Percentiles rank a stretch among this genome's conserved stretches.
These are phyloP conservation scores for Caenorhabditis wallacei DNA, from an alignment of 2,888 invertebrate species.

Conservation along the genomic window DNA sequence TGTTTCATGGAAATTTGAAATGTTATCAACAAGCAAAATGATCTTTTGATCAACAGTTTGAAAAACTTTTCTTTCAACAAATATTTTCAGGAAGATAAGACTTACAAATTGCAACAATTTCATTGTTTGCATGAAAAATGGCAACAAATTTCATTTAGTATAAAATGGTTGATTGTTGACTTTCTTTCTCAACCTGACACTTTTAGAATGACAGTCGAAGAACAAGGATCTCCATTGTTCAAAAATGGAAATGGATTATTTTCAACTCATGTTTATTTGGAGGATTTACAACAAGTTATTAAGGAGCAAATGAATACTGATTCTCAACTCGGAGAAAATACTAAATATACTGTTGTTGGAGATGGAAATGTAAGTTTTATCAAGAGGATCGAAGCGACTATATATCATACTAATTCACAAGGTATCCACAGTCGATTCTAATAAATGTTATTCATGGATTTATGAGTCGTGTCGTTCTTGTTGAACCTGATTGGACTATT, in stretches of 20 bases:
- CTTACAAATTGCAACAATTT: constrained; percentile 14
- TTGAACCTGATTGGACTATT: constrained; percentile 55
- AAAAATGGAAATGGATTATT: constrained; percentile 55
- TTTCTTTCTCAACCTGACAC: not conserved
- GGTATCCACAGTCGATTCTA: not conserved
- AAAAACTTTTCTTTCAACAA: constrained; percentile 4
- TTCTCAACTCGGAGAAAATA: constrained; percentile 35
- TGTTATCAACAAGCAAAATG: too few relatives aligned
- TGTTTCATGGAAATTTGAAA: too few relatives aligned
- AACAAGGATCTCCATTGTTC: constrained; percentile 25
- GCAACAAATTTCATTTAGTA: not conserved
- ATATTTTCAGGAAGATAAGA: constrained; percentile 17
- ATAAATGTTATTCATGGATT: constrained; percentile 47
- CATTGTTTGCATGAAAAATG: not conserved
- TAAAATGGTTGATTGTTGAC: not conserved
- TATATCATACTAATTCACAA: too few relatives aligned
- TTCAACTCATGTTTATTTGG: constrained; percentile 55
- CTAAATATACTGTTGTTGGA: constrained; percentile 63
- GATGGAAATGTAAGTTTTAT: constrained; percentile 62
- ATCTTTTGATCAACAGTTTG: too few relatives aligned
- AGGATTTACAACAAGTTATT: constrained; percentile 55
- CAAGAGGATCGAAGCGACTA: too few relatives aligned
- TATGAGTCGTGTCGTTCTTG: constrained; percentile 61
- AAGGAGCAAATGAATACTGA: constrained; percentile 37
- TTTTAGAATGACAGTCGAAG: not conserved